phyloP scores from a whole-genome alignment of 2,888 invertebrate genomes.

The Xanthorhoe spadicearia region DNA sequence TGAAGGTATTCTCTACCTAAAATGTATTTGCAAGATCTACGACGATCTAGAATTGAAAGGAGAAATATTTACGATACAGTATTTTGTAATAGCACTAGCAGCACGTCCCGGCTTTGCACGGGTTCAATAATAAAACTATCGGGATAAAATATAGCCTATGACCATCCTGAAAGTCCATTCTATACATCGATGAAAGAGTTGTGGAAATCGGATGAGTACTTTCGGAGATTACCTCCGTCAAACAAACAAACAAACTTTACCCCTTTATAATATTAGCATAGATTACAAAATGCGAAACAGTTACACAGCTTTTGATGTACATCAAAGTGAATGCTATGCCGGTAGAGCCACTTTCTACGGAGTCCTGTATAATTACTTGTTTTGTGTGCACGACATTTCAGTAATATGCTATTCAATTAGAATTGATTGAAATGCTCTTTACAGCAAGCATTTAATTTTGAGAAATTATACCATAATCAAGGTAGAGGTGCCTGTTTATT shows the following conservation, averaged over 20 bases:
- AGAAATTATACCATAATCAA: slow-evolving; percentile 30
- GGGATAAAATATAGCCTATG: too few relatives aligned
- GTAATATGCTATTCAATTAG: slow-evolving; percentile 37
- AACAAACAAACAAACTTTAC: too few relatives aligned
- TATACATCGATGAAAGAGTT: too few relatives aligned
- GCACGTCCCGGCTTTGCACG: too few relatives aligned
- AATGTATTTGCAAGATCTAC: slow-evolving; percentile 43
- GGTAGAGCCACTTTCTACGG: slow-evolving; percentile 39
- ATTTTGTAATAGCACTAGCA: slow-evolving; percentile 4
- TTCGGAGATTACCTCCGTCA: too few relatives aligned
- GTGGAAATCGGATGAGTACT: too few relatives aligned
- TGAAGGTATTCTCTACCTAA: background rate
- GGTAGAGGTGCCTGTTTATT: background rate
- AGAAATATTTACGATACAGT: slow-evolving; percentile 48
- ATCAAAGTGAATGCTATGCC: slow-evolving; percentile 62
- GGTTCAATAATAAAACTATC: too few relatives aligned
- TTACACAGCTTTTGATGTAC: slow-evolving; percentile 52
- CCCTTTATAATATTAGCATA: too few relatives aligned
- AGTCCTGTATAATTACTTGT: slow-evolving; percentile 51
- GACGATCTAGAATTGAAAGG: slow-evolving; percentile 49
- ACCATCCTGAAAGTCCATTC: too few relatives aligned
- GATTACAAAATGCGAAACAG: slow-evolving; percentile 28
- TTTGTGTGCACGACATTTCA: slow-evolving; percentile 38
- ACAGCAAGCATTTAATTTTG: slow-evolving; percentile 36
- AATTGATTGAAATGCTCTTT: slow-evolving; percentile 36